A percentile compares a stretch with the other conserved stretches of the same genome.
phyloP scores from a whole-genome alignment of 2,888 invertebrate genomes.

The Yponomeuta plumbellus region DNA sequence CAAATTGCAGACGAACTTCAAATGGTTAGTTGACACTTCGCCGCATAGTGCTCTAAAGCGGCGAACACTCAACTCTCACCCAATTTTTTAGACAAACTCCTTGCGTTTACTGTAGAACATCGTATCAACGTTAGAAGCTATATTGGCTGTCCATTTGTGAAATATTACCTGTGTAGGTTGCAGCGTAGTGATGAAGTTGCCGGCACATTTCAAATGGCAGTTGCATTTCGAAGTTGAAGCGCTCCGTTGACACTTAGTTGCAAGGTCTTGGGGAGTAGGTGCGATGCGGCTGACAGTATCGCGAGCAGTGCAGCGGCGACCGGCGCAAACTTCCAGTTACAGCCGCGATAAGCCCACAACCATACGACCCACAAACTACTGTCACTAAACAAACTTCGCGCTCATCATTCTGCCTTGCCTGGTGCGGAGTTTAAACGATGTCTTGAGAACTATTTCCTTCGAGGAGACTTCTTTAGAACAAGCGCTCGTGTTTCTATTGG shows the following conservation, averaged over 20 bases:
- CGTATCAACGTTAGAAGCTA: no score
- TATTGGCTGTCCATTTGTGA: not conserved
- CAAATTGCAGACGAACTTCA: not conserved
- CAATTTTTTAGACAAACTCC: not conserved
- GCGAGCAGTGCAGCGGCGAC: conserved; percentile 29
- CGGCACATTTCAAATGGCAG: not conserved
- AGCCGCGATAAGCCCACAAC: conserved; percentile 37
- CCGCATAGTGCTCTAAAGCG: not conserved
- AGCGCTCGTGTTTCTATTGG: not conserved
- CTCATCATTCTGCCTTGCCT: conserved; percentile 30
- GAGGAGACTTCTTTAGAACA: conserved; percentile 10
- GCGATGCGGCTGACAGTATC: conserved; percentile 43
- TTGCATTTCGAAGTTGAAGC: conserved; percentile 39
- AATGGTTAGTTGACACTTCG: not conserved
- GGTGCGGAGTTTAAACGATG: conserved; percentile 14
- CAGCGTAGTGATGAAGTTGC: not conserved
- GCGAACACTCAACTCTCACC: not conserved
- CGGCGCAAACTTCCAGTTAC: conserved; percentile 35
- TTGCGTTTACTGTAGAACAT: no score
- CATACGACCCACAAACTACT: conserved; percentile 38
- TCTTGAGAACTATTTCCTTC: conserved; percentile 15
- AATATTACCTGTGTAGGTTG: not conserved
- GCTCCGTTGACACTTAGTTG: conserved; percentile 59
- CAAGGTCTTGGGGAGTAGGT: conserved; percentile 52
- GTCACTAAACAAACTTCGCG: conserved; percentile 31